Percentiles rank a stretch among this genome's conserved stretches.
Evolutionary conservation across 2,797 vertebrate species (phyloP).

Genomic region (Glyptemys insculpta): DNA sequence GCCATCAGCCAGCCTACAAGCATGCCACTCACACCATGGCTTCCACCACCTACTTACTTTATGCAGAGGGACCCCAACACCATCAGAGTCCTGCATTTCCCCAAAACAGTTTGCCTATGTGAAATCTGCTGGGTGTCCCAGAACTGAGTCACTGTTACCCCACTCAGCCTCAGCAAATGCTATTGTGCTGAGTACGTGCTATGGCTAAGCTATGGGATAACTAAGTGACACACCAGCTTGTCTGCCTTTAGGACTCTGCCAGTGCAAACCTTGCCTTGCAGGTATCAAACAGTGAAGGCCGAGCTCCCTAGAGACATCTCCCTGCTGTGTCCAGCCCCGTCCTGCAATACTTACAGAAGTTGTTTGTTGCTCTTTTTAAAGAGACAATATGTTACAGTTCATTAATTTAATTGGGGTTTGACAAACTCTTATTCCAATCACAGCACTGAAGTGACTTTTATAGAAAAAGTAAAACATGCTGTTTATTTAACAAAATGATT

Average conservation of each 20-base stretch:
- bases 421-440: neutral
- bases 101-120: too few relatives aligned
- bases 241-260: neutral
- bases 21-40: too few relatives aligned
- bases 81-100: neutral
- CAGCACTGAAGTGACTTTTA: neutral
- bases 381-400: neutral
- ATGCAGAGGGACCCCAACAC: neutral
- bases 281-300: neutral
- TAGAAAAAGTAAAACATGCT: neutral
- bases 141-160: neutral
- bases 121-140: neutral
- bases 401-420: neutral
- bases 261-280: neutral
- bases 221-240: neutral
- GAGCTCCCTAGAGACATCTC: neutral
- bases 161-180: neutral
- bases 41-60: neutral
- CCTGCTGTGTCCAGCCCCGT: neutral
- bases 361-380: neutral
- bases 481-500: neutral
- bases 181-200: neutral
- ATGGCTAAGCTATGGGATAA: neutral
- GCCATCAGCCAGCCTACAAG: neutral
- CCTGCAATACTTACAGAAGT: neutral